Conservation (phyloP, 2,113 vertebrate species). For the Grammomys dolichurus region DNA sequence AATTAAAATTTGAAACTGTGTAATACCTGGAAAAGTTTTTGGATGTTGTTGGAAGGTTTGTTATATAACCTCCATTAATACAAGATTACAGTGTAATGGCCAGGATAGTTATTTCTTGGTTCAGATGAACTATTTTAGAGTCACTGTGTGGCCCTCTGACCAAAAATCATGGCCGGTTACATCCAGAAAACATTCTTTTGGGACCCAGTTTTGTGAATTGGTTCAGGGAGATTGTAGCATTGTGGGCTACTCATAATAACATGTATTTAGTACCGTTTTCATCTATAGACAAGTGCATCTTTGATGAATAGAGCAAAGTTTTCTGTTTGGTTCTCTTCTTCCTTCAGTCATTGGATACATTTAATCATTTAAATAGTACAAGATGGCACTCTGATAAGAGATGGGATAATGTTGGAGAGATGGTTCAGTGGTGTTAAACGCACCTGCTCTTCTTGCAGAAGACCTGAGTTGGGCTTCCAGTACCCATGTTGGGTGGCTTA, state of each 20-base stretch:
- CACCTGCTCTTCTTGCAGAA: background rate
- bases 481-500: background rate
- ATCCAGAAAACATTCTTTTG: background rate
- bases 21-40: background rate
- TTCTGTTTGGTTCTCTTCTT: background rate
- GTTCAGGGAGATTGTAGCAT: background rate
- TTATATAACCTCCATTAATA: background rate
- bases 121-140: background rate
- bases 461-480: background rate
- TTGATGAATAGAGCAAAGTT: constrained; percentile 18
- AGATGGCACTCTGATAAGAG: background rate
- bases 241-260: background rate
- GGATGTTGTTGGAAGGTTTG: background rate
- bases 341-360: background rate
- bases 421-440: background rate
- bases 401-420: background rate
- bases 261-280: background rate
- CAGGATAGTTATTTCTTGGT: background rate
- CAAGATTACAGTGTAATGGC: background rate
- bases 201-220: background rate
- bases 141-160: background rate
- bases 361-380: constrained; percentile 19
- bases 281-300: background rate
- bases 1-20: constrained; percentile 30
- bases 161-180: background rate